Evolutionary conservation across 2,797 vertebrate species (phyloP), one percentile per base, ranked within the genome.

Genomic region (Pelobates cultripes): DNA sequence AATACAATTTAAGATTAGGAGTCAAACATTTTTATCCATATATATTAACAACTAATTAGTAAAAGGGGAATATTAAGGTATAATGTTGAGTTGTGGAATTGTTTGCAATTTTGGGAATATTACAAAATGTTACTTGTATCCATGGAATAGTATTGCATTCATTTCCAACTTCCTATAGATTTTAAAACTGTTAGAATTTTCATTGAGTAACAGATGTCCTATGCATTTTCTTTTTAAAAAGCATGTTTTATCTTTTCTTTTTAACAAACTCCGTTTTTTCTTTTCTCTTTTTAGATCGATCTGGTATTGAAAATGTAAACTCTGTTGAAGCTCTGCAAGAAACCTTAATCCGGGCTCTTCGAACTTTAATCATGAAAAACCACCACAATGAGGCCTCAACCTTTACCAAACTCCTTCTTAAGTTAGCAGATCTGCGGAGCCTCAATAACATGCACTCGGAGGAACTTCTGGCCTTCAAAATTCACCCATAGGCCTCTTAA

Each of bases 381-480:
- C 97, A 98, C 88, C 93, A 95, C 75, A 97, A 96, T 0, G 97
- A 97, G 83, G 91, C 95, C 86, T 96, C 97, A 86, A 94, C 96
- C 86, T 98, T 99, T 95, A 99, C 98, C 92, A 99, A 98, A 89
- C 96, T 99, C 85, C 95, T 99, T 85, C 94, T 99, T 82, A 99
- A 99, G 88, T 94, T 99, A 70, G 97, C 97, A 0, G 97, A 99
- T 89, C 95, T 99, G 90, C 97, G 97, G 43, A 98, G 97, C 43
- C 97, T 99, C 90, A 99, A 99, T 91, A 99, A 98, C 94, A 95
- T 98, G 96, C 98, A 99, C 94, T 99, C 97, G 51, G 97, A 99
- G 92, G 97, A 98, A 88, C 96, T 99, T 88, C 92, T 99, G 87
- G 96, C 98, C 87, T 99, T 99, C 89, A 97, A 97, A 93, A 97